Base-by-base conservation (phyloP, 2,888 invertebrate species). In the Drosophila peninsularis region DNA sequence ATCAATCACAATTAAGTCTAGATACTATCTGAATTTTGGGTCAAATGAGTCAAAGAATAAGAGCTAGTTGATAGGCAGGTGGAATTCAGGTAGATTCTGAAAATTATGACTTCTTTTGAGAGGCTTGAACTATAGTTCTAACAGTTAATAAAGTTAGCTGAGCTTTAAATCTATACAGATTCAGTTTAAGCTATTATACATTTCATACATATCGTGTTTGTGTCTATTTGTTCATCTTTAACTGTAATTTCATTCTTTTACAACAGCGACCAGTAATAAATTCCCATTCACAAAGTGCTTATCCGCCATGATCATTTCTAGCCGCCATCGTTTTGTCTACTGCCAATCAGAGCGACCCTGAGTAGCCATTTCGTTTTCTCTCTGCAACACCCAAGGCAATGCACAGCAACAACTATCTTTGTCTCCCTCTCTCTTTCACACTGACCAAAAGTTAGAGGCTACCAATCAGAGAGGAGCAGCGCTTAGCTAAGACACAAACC, bases 1-100 rank as follows among this genome's bases (percentile, higher is more conserved):
- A 49, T 49, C 49, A 32, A 49, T 49, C 49, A 49, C 49, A 34
- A 49, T 49, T 34, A 34, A 21, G 4, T 49, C 14, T 32, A 19
- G 32, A 49, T 30, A 13, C 47, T 30, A 47, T 47, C 27, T 10
- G 1, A 5, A 27, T 11, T n/a, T 17, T n/a, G n/a, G 5, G 45
- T 27, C 10, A 27, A 27, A 10, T 17, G 5, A 27, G n/a, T 42
- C 3, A 13, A 41, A 3, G n/a, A n/a, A 27, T 27, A 6, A 14
- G 10, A 27, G 45, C 10, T 45, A 9, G n/a, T 7, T 42, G 13
- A 5, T 19, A 10, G 10, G 17, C 19, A 21, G 9, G 24, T 24
- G 6, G 7, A 24, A 44, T 44, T 24, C 21, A 24, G 0, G 1
- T 44, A 9, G 17, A 0, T 37, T n/a, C 37, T n/a, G 14, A 21